Base-by-base conservation (phyloP, 2,888 invertebrate genomes). In the Leucophenga maculata region DNA sequence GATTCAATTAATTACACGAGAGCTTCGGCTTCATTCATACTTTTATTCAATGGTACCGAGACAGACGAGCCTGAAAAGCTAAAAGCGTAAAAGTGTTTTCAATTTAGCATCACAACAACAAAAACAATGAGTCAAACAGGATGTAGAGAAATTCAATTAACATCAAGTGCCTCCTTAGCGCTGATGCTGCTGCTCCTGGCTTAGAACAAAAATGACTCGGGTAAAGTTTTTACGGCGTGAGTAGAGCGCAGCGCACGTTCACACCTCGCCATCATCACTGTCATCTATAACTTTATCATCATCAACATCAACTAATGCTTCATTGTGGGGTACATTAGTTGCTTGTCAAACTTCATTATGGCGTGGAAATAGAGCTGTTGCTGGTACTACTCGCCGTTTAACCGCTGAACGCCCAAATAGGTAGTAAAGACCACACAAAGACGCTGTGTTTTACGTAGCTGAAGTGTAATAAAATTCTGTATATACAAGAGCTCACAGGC, bases 111-210 rank as follows among this genome's bases (percentile, higher is more conserved):
- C 69, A 18, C 52, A 68, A 68, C 50, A 65, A 70, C 69, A 74
- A 70, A 39, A 57, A 69, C 18, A 60, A 39, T 8, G 52, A 59
- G 62, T 54, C 31, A 44, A 32, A 20, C 16, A 26, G 22, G 59
- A 57, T 22, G 72, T 65, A 76, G 75, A 77, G 83, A 87, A 85
- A 87, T 87, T 87, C 87, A 87, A 87, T 87, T 87, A 87, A 86
- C 79, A 82, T 87, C 86, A 85, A 87, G 87, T 85, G 86, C 78
- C 16, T 78, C 74, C 78, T 81, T 69, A 70, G 85, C 77, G 50
- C 79, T 76, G 78, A 78, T 69, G 71, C 71, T 32, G 46, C 62
- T 64, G n/a, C n/a, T 74, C 78, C 76, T 67, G 74, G 74, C 75
- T 75, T 81, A 78, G 78, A 80, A 83, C 83, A 82, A 83, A 76